A percentile compares a stretch with the other conserved stretches of the same genome.
Conservation (phyloP, 92 coral and sea anemone genomes). For the Phymanthus crucifer region DNA sequence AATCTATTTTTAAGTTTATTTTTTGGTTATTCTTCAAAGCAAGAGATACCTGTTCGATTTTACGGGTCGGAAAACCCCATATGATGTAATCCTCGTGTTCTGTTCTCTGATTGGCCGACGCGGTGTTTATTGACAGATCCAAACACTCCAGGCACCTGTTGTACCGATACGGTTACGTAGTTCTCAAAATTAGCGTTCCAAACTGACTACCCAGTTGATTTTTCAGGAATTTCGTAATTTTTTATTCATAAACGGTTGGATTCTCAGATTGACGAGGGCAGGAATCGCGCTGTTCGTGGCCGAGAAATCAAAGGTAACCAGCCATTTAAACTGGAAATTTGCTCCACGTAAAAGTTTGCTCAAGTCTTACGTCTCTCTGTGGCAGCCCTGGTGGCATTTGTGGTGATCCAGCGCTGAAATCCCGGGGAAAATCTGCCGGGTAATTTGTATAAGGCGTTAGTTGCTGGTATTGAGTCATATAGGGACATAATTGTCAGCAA, state of each 20-base stretch:
- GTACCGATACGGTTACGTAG: slow-evolving; percentile 74
- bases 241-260: slow-evolving; percentile 73
- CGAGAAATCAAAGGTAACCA: slow-evolving; percentile 47
- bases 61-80: slow-evolving; percentile 58
- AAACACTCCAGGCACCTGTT: slow-evolving; percentile 63
- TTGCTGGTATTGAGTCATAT: slow-evolving; percentile 6
- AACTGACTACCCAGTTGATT: slow-evolving; percentile 59
- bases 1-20: slow-evolving; percentile 15
- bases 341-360: not conserved
- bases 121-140: slow-evolving; percentile 34
- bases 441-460: not conserved
- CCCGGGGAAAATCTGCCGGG: not conserved
- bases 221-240: slow-evolving; percentile 77
- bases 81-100: slow-evolving; percentile 61
- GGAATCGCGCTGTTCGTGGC: slow-evolving; percentile 37
- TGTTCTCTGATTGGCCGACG: slow-evolving; percentile 45
- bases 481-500: not conserved
- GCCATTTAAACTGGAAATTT: slow-evolving; percentile 1
- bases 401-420: not conserved
- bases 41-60: slow-evolving; percentile 42
- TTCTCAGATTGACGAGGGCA: slow-evolving; percentile 64
- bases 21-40: slow-evolving; percentile 16
- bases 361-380: not conserved
- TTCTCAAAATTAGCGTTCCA: slow-evolving; percentile 50
- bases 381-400: not conserved